These are phyloP conservation scores for Bombus superbus DNA, from an alignment of 1,140 invertebrate species.

Conservation along the genomic window DNA sequence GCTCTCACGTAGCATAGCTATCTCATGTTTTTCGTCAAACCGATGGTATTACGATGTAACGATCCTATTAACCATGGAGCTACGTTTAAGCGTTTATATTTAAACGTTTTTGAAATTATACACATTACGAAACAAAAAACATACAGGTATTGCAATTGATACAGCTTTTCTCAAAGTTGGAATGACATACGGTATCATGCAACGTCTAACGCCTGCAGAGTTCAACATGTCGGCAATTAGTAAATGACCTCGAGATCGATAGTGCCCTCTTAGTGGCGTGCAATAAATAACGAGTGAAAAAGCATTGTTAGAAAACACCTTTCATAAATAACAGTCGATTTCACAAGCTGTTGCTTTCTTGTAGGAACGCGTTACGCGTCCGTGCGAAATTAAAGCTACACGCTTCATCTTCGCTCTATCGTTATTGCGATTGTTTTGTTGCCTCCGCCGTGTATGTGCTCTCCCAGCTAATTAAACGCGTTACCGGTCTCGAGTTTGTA, in stretches of 20 bases:
- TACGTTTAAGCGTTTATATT: no score
- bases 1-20: neutral
- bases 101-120: neutral
- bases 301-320: constrained; percentile 7
- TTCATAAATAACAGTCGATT: constrained; percentile 20
- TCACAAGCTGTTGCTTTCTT: constrained; percentile 21
- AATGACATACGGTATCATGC: neutral
- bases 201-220: neutral
- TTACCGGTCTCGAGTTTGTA: neutral
- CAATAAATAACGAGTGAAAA: neutral
- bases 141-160: neutral
- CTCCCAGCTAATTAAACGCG: neutral
- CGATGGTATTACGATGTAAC: neutral
- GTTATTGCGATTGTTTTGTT: neutral
- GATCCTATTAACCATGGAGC: no score
- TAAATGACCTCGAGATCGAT: constrained; percentile 14
- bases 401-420: neutral
- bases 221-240: constrained; percentile 2
- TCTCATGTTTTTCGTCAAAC: neutral
- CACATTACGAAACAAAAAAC: no score
- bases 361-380: neutral
- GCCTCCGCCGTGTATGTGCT: no score
- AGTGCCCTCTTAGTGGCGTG: neutral
- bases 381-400: neutral
- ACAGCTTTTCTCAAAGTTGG: neutral